Percentiles rank a stretch among this genome's conserved stretches.
Evolutionary conservation across 2,888 invertebrate species (phyloP).

Genomic region (Ariolimax columbianus): DNA sequence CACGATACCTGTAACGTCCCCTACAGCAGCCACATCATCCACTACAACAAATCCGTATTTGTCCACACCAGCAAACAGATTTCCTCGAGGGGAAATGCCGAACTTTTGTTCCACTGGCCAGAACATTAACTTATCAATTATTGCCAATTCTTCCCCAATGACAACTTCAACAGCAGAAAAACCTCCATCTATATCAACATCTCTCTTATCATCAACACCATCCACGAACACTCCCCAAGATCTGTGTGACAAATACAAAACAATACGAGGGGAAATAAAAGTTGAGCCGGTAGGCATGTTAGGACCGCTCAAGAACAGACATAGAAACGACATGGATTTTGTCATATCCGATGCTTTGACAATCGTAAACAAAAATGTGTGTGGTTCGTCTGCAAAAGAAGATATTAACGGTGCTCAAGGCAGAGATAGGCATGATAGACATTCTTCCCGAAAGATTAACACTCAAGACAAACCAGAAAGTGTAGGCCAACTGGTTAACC

Average conservation of each 20-base stretch:
- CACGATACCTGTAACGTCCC: not conserved
- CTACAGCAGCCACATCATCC: not conserved
- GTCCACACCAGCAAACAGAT: not conserved
- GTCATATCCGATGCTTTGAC: not conserved
- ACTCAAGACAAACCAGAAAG: constrained; percentile 12
- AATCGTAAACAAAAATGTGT: not conserved
- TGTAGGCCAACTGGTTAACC: constrained; percentile 18
- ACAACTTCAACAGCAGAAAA: not conserved
- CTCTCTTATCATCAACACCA: not conserved
- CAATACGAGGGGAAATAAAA: not conserved
- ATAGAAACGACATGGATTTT: not conserved
- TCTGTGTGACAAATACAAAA: not conserved
- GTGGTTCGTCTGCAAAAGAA: not conserved
- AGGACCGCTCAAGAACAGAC: not conserved
- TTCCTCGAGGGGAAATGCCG: not conserved
- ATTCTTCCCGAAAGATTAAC: not conserved
- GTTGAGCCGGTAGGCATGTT: not conserved
- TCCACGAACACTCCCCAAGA: not conserved
- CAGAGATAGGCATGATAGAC: not conserved
- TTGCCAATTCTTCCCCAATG: not conserved
- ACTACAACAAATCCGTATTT: not conserved
- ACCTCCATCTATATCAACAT: not conserved
- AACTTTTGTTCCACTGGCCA: not conserved
- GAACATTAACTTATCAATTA: not conserved
- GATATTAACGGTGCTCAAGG: not conserved